Conservation (phyloP, 2,888 invertebrate genomes). For the Encarsia formosa region DNA sequence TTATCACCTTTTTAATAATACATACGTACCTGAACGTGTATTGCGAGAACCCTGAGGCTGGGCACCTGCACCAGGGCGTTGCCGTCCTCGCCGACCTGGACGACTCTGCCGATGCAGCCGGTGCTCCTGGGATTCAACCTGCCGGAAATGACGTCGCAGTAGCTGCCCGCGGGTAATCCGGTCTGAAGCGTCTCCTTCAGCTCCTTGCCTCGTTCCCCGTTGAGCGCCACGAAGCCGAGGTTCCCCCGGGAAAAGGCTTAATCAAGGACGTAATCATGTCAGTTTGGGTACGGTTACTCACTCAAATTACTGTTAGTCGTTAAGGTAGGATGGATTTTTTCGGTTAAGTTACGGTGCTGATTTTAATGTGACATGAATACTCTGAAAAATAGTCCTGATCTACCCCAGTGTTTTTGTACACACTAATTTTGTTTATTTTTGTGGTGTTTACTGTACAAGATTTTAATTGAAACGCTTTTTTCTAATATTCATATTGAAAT, state of each 20-base stretch:
- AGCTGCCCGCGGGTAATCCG: conserved; percentile 69
- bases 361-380: no score
- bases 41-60: conserved; percentile 67
- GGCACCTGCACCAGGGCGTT: conserved; percentile 59
- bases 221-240: conserved; percentile 69
- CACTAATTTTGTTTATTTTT: no score
- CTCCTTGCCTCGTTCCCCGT: conserved; percentile 58
- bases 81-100: conserved; percentile 61
- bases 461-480: no score
- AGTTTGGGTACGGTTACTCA: no score
- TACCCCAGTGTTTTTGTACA: no score
- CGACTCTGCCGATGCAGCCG: conserved; percentile 62
- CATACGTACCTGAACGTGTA: conserved; percentile 55
- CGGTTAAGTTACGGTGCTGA: no score
- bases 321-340: not conserved
- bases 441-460: no score
- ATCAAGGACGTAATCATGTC: no score
- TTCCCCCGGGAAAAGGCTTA: conserved; percentile 32
- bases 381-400: no score
- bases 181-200: conserved; percentile 61
- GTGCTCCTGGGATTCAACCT: conserved; percentile 46
- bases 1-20: no score
- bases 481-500: no score
- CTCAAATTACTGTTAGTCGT: not conserved
- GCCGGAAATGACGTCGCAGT: conserved; percentile 83